Percentiles rank a stretch among this genome's conserved stretches.
These are phyloP conservation scores for Carollia perspicillata DNA, from an alignment of 2,113 vertebrate species.

Conservation along the genomic window DNA sequence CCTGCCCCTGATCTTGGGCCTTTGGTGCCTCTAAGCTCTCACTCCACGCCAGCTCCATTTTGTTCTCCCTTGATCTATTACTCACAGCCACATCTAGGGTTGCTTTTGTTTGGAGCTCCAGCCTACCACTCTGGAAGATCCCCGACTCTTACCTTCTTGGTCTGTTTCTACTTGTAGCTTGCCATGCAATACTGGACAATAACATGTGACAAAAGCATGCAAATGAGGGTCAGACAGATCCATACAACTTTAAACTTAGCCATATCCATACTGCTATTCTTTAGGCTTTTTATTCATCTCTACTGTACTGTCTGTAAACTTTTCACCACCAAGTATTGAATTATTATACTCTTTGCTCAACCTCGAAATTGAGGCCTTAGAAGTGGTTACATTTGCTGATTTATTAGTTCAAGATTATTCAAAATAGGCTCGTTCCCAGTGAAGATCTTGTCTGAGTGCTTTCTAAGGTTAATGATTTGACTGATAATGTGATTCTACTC, in stretches of 20 bases:
- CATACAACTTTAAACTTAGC: background rate
- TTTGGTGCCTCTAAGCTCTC: background rate
- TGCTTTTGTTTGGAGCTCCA: background rate
- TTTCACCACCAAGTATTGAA: background rate
- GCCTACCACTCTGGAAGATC: background rate
- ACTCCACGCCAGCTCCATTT: background rate
- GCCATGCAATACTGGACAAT: background rate
- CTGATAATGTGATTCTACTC: background rate
- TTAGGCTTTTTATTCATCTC: background rate
- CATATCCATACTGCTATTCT: background rate
- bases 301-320: background rate
- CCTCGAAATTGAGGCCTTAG: background rate
- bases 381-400: background rate
- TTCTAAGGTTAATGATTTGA: background rate
- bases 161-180: background rate
- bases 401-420: background rate
- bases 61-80: background rate
- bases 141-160: background rate
- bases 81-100: no score
- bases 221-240: background rate
- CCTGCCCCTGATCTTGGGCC: background rate
- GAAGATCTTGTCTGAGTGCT: background rate
- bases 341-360: background rate
- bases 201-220: background rate
- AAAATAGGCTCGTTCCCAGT: background rate